phyloP scores from a whole-genome alignment of 1,140 invertebrate genomes.

The Atta texana region DNA sequence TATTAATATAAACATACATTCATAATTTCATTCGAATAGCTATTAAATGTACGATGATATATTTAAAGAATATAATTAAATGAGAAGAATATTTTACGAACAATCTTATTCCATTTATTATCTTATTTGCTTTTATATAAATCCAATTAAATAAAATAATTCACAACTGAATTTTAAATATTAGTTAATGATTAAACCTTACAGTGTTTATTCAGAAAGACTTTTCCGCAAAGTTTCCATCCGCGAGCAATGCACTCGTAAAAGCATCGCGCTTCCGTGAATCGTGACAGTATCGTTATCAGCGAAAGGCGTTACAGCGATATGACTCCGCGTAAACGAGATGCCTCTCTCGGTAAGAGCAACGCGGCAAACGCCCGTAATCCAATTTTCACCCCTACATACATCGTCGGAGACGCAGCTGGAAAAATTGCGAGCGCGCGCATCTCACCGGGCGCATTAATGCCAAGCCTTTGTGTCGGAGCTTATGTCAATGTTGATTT shows the following conservation, averaged over 20 bases:
- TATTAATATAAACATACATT: neutral
- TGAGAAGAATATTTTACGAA: neutral
- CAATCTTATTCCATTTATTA: neutral
- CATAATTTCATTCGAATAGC: neutral
- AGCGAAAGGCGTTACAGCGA: neutral
- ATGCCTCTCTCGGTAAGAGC: neutral
- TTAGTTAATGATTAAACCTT: neutral
- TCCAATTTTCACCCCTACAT: conserved; percentile 43
- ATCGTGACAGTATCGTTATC: conserved; percentile 26
- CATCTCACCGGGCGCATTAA: conserved; percentile 29
- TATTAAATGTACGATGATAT: neutral
- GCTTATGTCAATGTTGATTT: conserved; percentile 68
- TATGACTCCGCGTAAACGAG: conserved; percentile 22
- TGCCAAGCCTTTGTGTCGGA: conserved; percentile 49
- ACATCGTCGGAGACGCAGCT: conserved; percentile 27
- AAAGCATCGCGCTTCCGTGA: neutral
- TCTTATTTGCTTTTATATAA: neutral
- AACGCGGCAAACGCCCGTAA: conserved; percentile 44
- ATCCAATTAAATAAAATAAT: neutral
- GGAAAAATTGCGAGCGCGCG: conserved; percentile 51
- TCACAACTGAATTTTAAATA: neutral
- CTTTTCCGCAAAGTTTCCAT: neutral
- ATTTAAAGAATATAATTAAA: neutral
- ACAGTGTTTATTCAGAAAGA: neutral
- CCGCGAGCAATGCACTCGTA: neutral